Base-by-base conservation (phyloP, 2,113 vertebrate genomes). In the Hippocampus zosterae region DNA sequence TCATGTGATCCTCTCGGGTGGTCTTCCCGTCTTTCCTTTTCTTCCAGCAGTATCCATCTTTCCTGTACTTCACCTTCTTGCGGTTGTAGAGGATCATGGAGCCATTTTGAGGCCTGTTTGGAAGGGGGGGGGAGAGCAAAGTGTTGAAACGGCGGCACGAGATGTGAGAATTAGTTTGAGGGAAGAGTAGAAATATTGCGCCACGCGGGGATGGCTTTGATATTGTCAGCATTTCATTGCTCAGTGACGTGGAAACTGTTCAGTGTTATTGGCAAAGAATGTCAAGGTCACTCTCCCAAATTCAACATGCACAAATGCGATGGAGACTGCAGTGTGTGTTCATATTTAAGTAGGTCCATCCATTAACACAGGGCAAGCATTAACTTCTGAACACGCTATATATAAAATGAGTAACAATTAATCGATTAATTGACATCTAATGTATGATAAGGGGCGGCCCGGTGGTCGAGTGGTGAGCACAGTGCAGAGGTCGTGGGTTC, bases 41-140 rank as follows among this genome's bases (percentile, higher is more conserved):
- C 88, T 96, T 96, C 95, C 95, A 96, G 84, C 94, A 94, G 82
- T 96, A 97, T 21, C 95, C 95, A 73, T 96, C 95, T 75, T 97
- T 96, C 68, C 94, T 92, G 82, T 97, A 96, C 83, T 96, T 96
- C 71, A 96, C 94, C 86, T 95, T 97, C 91, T 97, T 96, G 21
- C 95, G 93, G 76, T 97, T 96, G 84, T 96, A 97, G 44, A 97
- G 92, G 77, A 96, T 94, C 81, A 96, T 93, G 67, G 95, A 96
- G 68, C 95, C 95, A 83, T 97, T 97, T 78, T 94, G 93, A 74
- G 95, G 95, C 84, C 94, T 96, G 82, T 29, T 19, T 8, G 19
- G 40, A 15, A 33, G 29, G 33, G 25, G 29, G 33, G 25, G 18
- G 72, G 18, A 74, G 12, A 27, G 74, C 3, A 71, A 46, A 77